Evolutionary conservation across 1,140 invertebrate species (phyloP).

Genomic region (Sitophilus oryzae): DNA sequence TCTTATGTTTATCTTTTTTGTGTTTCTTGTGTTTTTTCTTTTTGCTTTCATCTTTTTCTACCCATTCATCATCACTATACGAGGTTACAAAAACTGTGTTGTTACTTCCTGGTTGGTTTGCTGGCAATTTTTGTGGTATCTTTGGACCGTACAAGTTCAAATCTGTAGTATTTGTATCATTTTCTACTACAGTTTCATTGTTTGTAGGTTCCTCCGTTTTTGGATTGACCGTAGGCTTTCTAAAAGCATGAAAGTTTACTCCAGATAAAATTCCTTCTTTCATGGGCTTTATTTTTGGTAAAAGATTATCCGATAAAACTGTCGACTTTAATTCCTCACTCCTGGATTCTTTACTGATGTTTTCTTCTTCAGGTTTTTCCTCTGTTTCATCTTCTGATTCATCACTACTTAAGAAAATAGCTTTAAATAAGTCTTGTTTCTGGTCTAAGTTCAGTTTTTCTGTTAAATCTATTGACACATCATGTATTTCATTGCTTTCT

Average conservation of each 20-base stretch:
- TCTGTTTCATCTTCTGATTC: conserved; percentile 37
- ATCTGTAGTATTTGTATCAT: neutral
- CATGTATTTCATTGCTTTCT: conserved; percentile 2
- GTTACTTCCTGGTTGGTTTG: neutral
- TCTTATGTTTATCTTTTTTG: conserved; percentile 25
- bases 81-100: neutral
- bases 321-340: conserved; percentile 30
- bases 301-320: conserved; percentile 34
- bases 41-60: conserved; percentile 32
- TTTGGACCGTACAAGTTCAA: conserved; percentile 33
- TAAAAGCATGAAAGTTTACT: conserved; percentile 30
- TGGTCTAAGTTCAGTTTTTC: conserved; percentile 38
- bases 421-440: conserved; percentile 41
- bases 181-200: conserved; percentile 7
- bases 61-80: conserved; percentile 35
- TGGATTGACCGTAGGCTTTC: conserved; percentile 11
- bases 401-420: conserved; percentile 40
- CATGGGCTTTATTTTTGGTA: conserved; percentile 40
- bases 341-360: conserved; percentile 16
- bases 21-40: conserved; percentile 29
- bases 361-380: conserved; percentile 24
- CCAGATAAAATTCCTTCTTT: conserved; percentile 41
- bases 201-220: conserved; percentile 10
- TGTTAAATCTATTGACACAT: conserved; percentile 34
- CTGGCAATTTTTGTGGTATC: conserved; percentile 28